These are phyloP conservation scores for Lampropteryx suffumata DNA, from an alignment of 2,888 invertebrate species.

Conservation along the genomic window DNA sequence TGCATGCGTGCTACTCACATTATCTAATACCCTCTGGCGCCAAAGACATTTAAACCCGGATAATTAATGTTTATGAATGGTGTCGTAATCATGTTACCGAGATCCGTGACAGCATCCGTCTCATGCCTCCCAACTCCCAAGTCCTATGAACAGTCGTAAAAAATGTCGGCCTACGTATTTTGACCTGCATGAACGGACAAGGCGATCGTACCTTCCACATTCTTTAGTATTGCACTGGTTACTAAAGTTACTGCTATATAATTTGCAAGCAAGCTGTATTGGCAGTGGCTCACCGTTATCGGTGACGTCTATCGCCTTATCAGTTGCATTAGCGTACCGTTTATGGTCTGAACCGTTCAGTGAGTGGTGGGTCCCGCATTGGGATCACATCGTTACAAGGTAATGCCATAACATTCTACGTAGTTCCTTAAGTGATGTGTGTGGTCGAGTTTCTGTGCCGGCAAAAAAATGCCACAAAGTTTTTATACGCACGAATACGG, in stretches of 20 bases:
- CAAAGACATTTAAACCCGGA: constrained; percentile 23
- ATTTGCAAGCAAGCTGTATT: constrained; percentile 3
- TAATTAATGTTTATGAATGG: constrained; percentile 14
- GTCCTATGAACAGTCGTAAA: constrained; percentile 20
- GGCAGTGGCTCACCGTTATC: constrained; percentile 43
- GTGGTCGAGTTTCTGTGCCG: constrained; percentile 40
- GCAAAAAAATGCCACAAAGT: no score
- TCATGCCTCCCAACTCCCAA: constrained; percentile 14
- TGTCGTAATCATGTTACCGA: constrained; percentile 39
- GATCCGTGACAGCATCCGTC: constrained; percentile 47
- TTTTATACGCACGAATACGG: no score
- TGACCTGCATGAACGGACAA: constrained; percentile 40
- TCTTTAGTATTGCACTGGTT: constrained; percentile 27
- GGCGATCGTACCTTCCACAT: constrained; percentile 34
- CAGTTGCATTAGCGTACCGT: constrained; percentile 32
- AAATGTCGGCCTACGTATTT: constrained; percentile 39
- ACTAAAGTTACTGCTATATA: constrained; percentile 36
- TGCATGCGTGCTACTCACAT: constrained; percentile 9
- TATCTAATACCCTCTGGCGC: constrained; percentile 25
- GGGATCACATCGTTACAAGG: constrained; percentile 29
- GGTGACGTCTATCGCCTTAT: constrained; percentile 40
- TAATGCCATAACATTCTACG: constrained; percentile 19
- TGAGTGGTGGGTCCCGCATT: constrained; percentile 24
- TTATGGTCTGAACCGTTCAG: constrained; percentile 35
- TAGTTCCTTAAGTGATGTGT: constrained; percentile 42